phyloP scores from a whole-genome alignment of 2,888 invertebrate species.

The Cataglyphis albicans region DNA sequence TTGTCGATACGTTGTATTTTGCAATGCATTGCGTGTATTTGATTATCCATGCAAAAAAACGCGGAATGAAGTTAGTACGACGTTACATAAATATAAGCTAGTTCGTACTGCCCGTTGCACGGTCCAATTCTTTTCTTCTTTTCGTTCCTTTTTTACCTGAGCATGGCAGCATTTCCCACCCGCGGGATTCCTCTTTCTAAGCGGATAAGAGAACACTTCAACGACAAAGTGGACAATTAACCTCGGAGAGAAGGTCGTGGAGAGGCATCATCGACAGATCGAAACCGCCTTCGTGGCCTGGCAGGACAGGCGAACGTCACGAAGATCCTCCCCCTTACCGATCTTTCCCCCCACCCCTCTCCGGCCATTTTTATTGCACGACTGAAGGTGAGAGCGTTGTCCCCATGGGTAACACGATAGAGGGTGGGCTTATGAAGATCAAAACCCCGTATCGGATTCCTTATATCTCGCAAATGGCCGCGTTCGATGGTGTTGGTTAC shows the following conservation, averaged over 20 bases:
- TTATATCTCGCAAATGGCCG: constrained; percentile 84
- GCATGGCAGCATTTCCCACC: constrained; percentile 48
- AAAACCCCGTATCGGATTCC: constrained; percentile 85
- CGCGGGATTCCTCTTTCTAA: constrained; percentile 43
- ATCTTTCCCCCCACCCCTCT: not conserved
- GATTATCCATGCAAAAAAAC: constrained; percentile 38
- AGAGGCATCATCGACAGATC: constrained; percentile 64
- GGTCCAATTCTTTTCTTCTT: constrained; percentile 19
- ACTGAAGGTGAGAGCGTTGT: constrained; percentile 70
- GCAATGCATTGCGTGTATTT: constrained; percentile 16
- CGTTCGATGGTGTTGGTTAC: constrained; percentile 84
- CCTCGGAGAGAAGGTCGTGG: constrained; percentile 73
- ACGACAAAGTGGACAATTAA: constrained; percentile 77
- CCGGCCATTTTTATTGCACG: constrained; percentile 75
- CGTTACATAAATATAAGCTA: constrained; percentile 5
- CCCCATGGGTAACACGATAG: constrained; percentile 84
- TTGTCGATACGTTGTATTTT: not conserved
- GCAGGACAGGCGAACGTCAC: constrained; percentile 73
- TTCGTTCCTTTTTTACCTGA: not conserved
- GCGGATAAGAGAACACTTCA: constrained; percentile 58
- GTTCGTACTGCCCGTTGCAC: constrained; percentile 7
- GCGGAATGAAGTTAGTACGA: constrained; percentile 20
- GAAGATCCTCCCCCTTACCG: constrained; percentile 62
- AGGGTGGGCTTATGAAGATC: constrained; percentile 85
- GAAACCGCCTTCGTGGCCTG: constrained; percentile 61